Evolutionary conservation across 2,113 vertebrate genomes (phyloP).

Genomic region (Osmerus eperlanus): DNA sequence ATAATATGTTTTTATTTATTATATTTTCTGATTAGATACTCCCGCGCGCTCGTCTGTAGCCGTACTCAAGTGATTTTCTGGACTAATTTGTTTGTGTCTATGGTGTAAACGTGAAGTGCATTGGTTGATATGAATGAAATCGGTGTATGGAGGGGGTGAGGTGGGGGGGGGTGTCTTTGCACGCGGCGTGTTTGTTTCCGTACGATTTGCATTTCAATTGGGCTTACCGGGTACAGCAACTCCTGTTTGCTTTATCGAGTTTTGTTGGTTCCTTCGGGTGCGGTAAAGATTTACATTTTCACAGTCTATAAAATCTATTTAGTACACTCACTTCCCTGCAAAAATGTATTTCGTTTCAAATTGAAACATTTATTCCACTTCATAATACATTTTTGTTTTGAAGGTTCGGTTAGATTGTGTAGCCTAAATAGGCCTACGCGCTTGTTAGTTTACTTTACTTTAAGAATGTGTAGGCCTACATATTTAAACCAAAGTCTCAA

Average conservation of each 20-base stretch:
- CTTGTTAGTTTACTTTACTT: too few relatives aligned
- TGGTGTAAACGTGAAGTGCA: constrained; percentile 49
- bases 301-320: constrained; percentile 37
- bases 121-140: constrained; percentile 49
- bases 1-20: background rate
- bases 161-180: constrained; percentile 27
- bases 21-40: background rate
- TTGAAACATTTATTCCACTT: too few relatives aligned
- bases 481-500: too few relatives aligned
- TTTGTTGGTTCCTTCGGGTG: constrained; percentile 31
- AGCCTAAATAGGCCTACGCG: too few relatives aligned
- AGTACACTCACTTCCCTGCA: background rate
- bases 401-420: too few relatives aligned
- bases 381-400: too few relatives aligned
- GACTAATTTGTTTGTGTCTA: constrained; percentile 38
- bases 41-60: background rate
- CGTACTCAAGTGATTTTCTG: constrained; percentile 42
- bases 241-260: constrained; percentile 49
- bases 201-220: constrained; percentile 64
- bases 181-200: constrained; percentile 60
- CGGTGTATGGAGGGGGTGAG: constrained; percentile 31
- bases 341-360: constrained; percentile 21
- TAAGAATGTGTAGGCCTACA: too few relatives aligned
- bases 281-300: constrained; percentile 29
- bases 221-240: constrained; percentile 36